Base-by-base conservation (phyloP, 2,797 vertebrate genomes). In the Gobionotothen gibberifrons region DNA sequence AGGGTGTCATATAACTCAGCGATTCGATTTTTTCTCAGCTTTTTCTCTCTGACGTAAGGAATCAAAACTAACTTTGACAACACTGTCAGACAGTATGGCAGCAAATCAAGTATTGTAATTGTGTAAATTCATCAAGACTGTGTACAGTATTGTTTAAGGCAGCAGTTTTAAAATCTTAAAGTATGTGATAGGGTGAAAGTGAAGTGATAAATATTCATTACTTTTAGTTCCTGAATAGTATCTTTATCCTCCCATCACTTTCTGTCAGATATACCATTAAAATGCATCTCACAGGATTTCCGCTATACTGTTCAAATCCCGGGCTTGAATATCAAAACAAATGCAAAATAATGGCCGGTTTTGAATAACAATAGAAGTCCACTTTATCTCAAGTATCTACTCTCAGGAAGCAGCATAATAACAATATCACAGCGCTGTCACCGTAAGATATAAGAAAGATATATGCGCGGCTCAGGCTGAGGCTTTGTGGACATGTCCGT, bases 131-230 rank as follows among this genome's bases (percentile, higher is more conserved):
- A 66, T 78, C 44, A 73, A 42, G 14, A 29, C n/a, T 47, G 15
- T 47, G 17, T 54, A 56, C 6, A 57, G 47, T 14, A 40, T 76
- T 63, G 68, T 76, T 78, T 57, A 55, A 62, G 22, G 58, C 47
- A 52, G 53, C 32, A 14, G 10, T 72, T 88, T 85, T 73, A 63
- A 53, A 72, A 72, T 72, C 76, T 57, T 53, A 26, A 57, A 29
- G 6, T 61, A 51, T 52, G n/a, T 66, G 40, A 57, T 68, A 19
- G 57, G 46, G 32, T 36, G 32, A 36, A 8, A 36, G 32, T 36
- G 32, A 36, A 36, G 32, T 40, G 32, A 84, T 90, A 79, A 82
- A 85, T 89, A 89, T 90, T 79, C 72, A 84, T 81, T 74, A 46
- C 21, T 29, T 69, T 32, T 56, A 78, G 49, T 56, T 55, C 58